Percentiles rank a stretch among this genome's conserved stretches.
These are phyloP conservation scores for Amphiprion ocellaris DNA, from an alignment of 2,113 vertebrate genomes.

Conservation along the genomic window DNA sequence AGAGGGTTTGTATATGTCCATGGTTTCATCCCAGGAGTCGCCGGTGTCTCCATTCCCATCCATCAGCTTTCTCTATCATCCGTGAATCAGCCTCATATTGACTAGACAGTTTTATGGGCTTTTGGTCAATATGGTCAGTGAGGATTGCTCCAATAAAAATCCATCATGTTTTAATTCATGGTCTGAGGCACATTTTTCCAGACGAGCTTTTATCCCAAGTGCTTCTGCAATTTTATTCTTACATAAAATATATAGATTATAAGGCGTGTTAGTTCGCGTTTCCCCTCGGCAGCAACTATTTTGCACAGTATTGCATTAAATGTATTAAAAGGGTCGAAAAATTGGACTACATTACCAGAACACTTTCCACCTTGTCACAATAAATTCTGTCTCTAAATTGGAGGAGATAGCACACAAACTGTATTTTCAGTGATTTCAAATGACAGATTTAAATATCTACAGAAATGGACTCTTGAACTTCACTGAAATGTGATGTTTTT, in stretches of 20 bases:
- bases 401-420: background rate
- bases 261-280: background rate
- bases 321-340: background rate
- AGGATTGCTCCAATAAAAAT: slow-evolving; percentile 43
- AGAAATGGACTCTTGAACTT: background rate
- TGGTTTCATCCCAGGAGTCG: slow-evolving; percentile 25
- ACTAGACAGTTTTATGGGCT: slow-evolving; percentile 55
- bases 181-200: slow-evolving; percentile 17
- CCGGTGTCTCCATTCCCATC: slow-evolving; percentile 34
- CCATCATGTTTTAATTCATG: slow-evolving; percentile 50
- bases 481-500: background rate
- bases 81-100: slow-evolving; percentile 46
- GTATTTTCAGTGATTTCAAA: background rate
- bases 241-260: background rate
- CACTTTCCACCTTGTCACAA: background rate
- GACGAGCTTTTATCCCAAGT: slow-evolving; percentile 12
- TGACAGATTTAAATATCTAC: background rate
- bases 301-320: background rate
- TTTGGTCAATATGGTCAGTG: slow-evolving; percentile 51
- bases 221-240: slow-evolving; percentile 3
- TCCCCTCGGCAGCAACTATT: background rate
- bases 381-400: background rate
- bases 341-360: background rate
- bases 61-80: slow-evolving; percentile 51
- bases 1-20: slow-evolving; percentile 18